phyloP scores from a whole-genome alignment of 2,113 vertebrate genomes.

The Lycocorax pyrrhopterus region DNA sequence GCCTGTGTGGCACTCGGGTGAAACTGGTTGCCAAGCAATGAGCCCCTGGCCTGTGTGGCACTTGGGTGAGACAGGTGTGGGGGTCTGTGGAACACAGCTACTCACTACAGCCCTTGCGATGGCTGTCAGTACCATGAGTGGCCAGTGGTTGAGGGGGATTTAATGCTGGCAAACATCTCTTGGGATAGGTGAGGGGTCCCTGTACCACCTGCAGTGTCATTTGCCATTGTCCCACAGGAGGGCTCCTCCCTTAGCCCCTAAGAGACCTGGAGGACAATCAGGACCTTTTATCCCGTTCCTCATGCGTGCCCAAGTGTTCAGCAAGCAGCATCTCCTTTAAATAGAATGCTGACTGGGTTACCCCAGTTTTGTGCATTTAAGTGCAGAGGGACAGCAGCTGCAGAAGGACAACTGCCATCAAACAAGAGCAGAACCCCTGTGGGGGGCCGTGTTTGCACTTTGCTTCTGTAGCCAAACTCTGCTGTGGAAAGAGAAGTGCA shows the following conservation, averaged over 20 bases:
- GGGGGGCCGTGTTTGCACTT: background rate
- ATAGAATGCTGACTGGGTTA: background rate
- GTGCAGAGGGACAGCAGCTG: background rate
- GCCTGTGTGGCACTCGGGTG: no score
- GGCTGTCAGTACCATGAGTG: fast-evolving
- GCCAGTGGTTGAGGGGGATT: fast-evolving
- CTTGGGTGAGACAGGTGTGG: background rate
- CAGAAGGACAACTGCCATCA: background rate
- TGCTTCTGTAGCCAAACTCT: background rate
- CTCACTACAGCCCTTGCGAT: background rate
- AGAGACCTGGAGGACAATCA: background rate
- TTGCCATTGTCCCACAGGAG: background rate
- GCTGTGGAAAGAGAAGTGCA: background rate
- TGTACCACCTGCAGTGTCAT: fast-evolving
- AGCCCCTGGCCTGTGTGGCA: no score
- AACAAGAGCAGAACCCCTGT: background rate
- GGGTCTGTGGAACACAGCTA: background rate
- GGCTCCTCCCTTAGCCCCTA: background rate
- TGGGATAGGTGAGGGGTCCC: no score
- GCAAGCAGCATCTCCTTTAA: background rate
- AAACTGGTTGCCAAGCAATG: background rate
- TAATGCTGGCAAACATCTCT: background rate
- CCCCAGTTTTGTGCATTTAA: background rate
- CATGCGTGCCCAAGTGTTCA: background rate
- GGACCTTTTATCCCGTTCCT: background rate